Conservation (phyloP, 2,113 vertebrate species). For the Aramus guarauna region DNA sequence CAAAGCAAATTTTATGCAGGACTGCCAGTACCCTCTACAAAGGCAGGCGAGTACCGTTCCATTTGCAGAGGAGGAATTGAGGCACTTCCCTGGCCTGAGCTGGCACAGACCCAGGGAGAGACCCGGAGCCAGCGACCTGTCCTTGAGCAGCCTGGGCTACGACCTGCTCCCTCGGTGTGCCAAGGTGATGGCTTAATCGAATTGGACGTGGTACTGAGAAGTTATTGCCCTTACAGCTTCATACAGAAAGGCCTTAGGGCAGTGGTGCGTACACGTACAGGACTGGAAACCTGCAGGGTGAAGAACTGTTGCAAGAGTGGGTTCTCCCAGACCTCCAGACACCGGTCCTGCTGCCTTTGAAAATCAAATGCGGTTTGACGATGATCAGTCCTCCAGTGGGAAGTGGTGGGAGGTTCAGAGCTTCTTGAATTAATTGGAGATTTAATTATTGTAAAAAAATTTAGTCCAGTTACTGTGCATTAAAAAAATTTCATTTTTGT, state of each 20-base stretch:
- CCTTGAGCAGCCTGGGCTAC: background rate
- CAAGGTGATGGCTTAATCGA: background rate
- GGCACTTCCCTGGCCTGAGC: background rate
- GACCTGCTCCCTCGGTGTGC: fast-evolving
- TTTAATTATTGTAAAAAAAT: background rate
- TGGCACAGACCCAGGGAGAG: background rate
- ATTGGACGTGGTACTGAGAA: background rate
- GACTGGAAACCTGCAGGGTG: background rate
- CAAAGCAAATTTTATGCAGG: background rate
- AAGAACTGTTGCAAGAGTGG: background rate
- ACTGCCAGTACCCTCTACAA: background rate
- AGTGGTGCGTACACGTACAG: background rate
- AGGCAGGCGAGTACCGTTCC: background rate
- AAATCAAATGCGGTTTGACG: background rate
- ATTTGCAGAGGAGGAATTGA: background rate
- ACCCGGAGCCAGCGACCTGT: background rate
- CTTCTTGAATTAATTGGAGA: background rate
- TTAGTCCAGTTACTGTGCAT: background rate
- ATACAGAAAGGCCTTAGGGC: background rate
- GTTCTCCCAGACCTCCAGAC: background rate
- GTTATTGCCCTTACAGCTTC: background rate
- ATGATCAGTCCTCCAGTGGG: background rate
- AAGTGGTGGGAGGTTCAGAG: background rate
- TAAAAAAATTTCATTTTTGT: background rate
- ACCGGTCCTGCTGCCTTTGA: background rate